A percentile compares a stretch with the other conserved stretches of the same genome.
Conservation (phyloP, 2,113 vertebrate genomes). For the Pogonocichla stellata region DNA sequence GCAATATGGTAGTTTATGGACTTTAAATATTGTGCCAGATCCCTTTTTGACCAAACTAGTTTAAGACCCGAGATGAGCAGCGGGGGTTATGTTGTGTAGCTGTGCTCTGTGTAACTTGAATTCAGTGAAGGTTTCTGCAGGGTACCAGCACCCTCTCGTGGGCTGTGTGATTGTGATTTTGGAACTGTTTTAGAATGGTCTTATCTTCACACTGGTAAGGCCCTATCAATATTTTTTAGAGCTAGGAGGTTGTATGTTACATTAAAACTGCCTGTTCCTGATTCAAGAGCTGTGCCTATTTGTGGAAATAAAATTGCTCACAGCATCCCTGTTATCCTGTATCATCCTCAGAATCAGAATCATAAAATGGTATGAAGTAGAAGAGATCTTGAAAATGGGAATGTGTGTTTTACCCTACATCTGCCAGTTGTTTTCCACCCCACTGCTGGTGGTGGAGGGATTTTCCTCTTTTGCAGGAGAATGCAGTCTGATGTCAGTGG, state of each 20-base stretch:
- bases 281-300: neutral
- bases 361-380: rapidly evolving
- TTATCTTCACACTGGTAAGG: neutral
- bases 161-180: neutral
- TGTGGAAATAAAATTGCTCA: neutral
- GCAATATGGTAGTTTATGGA: neutral
- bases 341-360: neutral
- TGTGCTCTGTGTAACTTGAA: neutral
- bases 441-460: neutral
- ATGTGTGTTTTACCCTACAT: neutral
- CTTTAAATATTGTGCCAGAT: neutral
- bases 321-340: rapidly evolving
- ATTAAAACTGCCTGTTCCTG: neutral
- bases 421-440: neutral
- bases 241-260: neutral
- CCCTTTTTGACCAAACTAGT: neutral
- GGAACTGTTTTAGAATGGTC: neutral
- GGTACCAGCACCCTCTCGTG: conserved; percentile 31
- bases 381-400: neutral
- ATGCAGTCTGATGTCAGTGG: neutral
- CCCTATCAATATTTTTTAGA: neutral
- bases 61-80: rapidly evolving
- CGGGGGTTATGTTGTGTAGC: rapidly evolving
- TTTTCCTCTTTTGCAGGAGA: neutral
- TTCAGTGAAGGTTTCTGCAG: neutral